These are phyloP conservation scores for Hylyphantes graminicola DNA, from an alignment of 1,140 invertebrate genomes.

Conservation along the genomic window DNA sequence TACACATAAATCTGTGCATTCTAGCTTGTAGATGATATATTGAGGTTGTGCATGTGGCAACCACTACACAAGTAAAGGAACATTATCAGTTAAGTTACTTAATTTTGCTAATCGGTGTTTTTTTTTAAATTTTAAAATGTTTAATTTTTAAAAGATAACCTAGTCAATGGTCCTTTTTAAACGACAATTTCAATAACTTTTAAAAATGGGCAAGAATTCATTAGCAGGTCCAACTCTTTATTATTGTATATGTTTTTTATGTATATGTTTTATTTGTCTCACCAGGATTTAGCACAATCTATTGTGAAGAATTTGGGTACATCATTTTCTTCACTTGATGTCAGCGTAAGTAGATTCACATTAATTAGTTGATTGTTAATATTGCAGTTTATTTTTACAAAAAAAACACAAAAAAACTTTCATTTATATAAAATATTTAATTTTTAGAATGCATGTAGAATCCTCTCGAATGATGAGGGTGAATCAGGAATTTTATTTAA, in stretches of 20 bases:
- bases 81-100: no score
- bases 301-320: constrained; percentile 21
- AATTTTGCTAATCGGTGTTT: background rate
- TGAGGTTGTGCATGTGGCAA: no score
- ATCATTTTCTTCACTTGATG: constrained; percentile 16
- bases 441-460: constrained; percentile 41
- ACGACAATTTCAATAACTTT: no score
- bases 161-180: no score
- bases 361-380: background rate
- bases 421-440: background rate
- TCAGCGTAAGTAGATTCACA: background rate
- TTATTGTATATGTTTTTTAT: background rate
- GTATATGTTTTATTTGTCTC: background rate
- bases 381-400: background rate
- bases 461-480: constrained; percentile 13
- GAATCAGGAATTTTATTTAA: constrained; percentile 16
- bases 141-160: no score
- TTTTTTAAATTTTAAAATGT: no score
- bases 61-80: no score
- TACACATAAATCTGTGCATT: no score
- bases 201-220: no score
- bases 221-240: no score
- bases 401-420: background rate
- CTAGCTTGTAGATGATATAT: no score
- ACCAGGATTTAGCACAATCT: constrained; percentile 34